Evolutionary conservation across 2,113 vertebrate genomes (phyloP), one percentile per base, ranked within the genome.

Genomic region (Strigops habroptila): DNA sequence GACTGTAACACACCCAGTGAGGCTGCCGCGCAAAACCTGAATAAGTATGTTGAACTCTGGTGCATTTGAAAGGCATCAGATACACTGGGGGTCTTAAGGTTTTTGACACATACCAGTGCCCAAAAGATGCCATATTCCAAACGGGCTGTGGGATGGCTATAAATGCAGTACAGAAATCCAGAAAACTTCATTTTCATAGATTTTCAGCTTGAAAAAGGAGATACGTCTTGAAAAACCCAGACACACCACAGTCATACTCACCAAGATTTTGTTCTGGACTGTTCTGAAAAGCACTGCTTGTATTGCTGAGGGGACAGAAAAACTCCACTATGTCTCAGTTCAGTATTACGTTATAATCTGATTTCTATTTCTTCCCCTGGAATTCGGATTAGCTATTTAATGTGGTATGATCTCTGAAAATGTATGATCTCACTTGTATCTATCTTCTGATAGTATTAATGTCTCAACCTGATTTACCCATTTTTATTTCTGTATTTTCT

Each of bases 1-100:
- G 59, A 30, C 52, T 3, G 0, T 6, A 15, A 28, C 6, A 3
- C 1, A 35, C 0, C 70, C 59, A 18, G 33, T 0, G 48, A 62
- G 46, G 7, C 35, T 37, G 44, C 41, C 33, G 41, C 11, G 28
- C 33, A 41, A 41, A 41, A 28, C 13, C 76, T 25, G 33, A 41
- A 5, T 2, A 17, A 41, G 4, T 8, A 22, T 0, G 0, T 3
- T 39, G 48, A 68, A 22, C 28, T 28, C 46, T 17, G 51, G 18
- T 31, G 13, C 41, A 43, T 11, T 37, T 37, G 46, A 74, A 77
- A 68, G 12, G 17, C 19, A 43, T 9, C 37, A 44, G 41, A 19
- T 2, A 14, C 24, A 15, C 35, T 6, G 12, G n/a, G 17, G 14
- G 43, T 3, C 25, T 39, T 33, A 53, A 65, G 35, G 44, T 5